Evolutionary conservation across 2,113 vertebrate genomes (phyloP), one percentile per base, ranked within the genome.

Genomic region (Gobius niger): DNA sequence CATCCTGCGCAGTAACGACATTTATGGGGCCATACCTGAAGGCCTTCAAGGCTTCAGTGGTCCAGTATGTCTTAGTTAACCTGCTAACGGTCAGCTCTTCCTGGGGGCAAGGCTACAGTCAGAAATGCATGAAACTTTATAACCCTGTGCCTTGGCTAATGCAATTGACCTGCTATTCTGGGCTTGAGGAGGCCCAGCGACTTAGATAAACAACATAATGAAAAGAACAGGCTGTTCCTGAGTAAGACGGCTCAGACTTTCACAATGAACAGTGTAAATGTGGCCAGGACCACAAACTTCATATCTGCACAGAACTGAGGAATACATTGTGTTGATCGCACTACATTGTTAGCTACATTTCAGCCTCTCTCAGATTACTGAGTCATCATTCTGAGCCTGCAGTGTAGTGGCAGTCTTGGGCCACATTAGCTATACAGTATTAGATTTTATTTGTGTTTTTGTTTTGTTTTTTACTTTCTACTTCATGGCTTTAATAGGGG

Each of bases 171-270:
- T 88, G 85, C 91, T 91, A 85, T 90, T 89, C 70, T 86, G 79
- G 85, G 88, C 86, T 59, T 59, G 63, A 86, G 84, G 81, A 87
- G 86, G 87, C 83, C 71, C 78, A 53, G 78, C 70, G 78, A 83
- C 86, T 89, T 87, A 82, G 83, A 90, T 82, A 90, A 92, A 91
- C 88, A 88, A 81, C 87, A 78, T 88, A 85, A 88, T 90, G 85
- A 89, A 90, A 90, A 90, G 86, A 82, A 89, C 91, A 87, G 80
- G 68, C 83, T 87, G 89, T 91, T 90, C 82, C 71, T 63, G 16
- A 9, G 72, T 85, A 82, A 85, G 83, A 85, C 60, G 76, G 81
- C 82, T 87, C 74, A 78, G 76, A 70, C 80, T 68, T 65, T 51
- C 19, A 65, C 80, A 69, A 74, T 73, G 16, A 79, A 70, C 54